Percentiles rank a stretch among this genome's conserved stretches.
Conservation (phyloP, 2,888 invertebrate genomes). For the Caenorhabditis panamensis region DNA sequence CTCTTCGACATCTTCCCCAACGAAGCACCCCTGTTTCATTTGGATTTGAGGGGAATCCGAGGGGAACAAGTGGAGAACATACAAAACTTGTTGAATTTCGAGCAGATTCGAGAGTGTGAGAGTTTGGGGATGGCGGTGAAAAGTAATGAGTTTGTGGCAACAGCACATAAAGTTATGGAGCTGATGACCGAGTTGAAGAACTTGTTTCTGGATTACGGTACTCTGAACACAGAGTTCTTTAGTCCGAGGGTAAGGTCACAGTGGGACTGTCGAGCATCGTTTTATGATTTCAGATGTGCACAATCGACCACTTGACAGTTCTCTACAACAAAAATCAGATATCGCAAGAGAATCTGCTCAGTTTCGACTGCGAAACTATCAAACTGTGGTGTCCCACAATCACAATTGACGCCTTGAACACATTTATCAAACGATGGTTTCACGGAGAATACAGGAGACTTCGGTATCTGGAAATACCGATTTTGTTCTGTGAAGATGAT, state of each 20-base stretch:
- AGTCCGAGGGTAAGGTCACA: too few relatives aligned
- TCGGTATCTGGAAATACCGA: slow-evolving; percentile 25
- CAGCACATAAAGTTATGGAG: slow-evolving; percentile 30
- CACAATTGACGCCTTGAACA: slow-evolving; percentile 1
- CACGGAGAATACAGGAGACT: background rate
- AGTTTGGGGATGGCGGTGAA: slow-evolving; percentile 11
- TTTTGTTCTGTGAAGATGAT: background rate
- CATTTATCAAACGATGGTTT: slow-evolving; percentile 34
- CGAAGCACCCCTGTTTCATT: slow-evolving; percentile 14
- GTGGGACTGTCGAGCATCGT: background rate
- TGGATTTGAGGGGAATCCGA: slow-evolving; percentile 41
- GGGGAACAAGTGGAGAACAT: background rate
- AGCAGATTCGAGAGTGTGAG: slow-evolving; percentile 1
- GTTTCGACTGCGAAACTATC: slow-evolving; percentile 32
- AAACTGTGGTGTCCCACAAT: slow-evolving; percentile 26
- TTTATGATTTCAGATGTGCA: slow-evolving; percentile 16
- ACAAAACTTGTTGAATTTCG: background rate
- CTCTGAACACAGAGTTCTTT: slow-evolving; percentile 16
- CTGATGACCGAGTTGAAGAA: slow-evolving; percentile 20
- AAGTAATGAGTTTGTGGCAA: slow-evolving; percentile 24
- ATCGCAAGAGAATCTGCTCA: slow-evolving; percentile 12
- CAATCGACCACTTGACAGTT: slow-evolving; percentile 21
- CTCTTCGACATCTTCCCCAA: slow-evolving; percentile 30
- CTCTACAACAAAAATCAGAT: slow-evolving; percentile 13
- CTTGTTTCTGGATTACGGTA: slow-evolving; percentile 11